Percentiles rank a stretch among this genome's conserved stretches.
These are phyloP conservation scores for Lasioglossum marginatum DNA, from an alignment of 2,888 invertebrate genomes.

Conservation along the genomic window DNA sequence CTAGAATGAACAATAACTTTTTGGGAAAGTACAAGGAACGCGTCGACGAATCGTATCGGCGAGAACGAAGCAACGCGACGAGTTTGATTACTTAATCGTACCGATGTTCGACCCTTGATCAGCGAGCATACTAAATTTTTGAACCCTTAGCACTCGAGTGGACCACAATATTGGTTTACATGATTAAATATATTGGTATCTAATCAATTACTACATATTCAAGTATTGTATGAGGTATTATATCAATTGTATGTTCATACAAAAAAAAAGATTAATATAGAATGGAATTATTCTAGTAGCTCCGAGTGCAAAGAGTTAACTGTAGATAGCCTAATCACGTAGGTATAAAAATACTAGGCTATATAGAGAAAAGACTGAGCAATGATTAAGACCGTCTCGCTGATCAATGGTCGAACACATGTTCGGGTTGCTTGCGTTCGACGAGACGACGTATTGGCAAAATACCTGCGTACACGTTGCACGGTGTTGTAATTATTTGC, in stretches of 20 bases:
- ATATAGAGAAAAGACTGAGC: background rate
- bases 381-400: background rate
- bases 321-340: background rate
- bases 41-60: constrained; percentile 31
- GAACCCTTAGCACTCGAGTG: too few relatives aligned
- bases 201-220: too few relatives aligned
- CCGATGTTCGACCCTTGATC: background rate
- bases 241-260: too few relatives aligned
- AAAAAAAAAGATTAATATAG: too few relatives aligned
- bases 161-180: too few relatives aligned
- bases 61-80: constrained; percentile 26
- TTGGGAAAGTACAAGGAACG: background rate
- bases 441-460: constrained; percentile 60
- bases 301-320: too few relatives aligned
- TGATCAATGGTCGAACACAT: background rate
- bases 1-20: background rate
- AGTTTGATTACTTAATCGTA: background rate
- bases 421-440: constrained; percentile 30
- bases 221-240: too few relatives aligned
- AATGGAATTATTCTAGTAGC: too few relatives aligned
- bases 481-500: constrained; percentile 52
- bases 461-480: constrained; percentile 65
- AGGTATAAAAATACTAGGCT: background rate
- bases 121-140: background rate
- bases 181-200: too few relatives aligned